Conservation (phyloP, 64 coral and sea anemone genomes). For the Pachyseris speciosa region DNA sequence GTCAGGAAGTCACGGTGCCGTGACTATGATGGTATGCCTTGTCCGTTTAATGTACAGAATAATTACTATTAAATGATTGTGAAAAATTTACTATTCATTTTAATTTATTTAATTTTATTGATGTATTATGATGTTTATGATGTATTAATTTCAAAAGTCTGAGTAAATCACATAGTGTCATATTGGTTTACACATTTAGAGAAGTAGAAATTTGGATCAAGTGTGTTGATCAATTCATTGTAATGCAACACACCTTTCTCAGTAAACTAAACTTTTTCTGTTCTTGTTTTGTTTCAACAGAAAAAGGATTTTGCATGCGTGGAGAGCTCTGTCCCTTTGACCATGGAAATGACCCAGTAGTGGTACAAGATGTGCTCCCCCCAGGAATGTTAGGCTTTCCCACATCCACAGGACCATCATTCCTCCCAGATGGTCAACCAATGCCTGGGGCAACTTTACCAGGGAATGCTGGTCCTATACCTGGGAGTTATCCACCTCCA, state of each 20-base stretch:
- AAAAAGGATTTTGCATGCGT: slow-evolving; percentile 99
- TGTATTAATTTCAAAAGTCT: no score
- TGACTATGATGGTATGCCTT: slow-evolving; percentile 95
- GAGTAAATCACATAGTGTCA: no score
- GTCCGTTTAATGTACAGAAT: not conserved
- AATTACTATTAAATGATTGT: no score
- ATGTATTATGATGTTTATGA: no score
- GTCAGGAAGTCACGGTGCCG: slow-evolving; percentile 79
- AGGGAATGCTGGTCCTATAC: slow-evolving; percentile 51
- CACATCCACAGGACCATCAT: slow-evolving; percentile 39
- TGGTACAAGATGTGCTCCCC: slow-evolving; percentile 92
- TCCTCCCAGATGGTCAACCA: slow-evolving; percentile 65
- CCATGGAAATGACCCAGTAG: slow-evolving; percentile 98
- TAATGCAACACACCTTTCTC: no score
- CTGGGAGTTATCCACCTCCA: slow-evolving; percentile 55
- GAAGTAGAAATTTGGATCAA: no score
- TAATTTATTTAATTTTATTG: no score
- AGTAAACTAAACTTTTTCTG: not conserved
- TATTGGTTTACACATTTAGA: no score
- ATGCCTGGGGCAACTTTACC: slow-evolving; percentile 55
- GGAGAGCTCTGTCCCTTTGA: slow-evolving; percentile 97
- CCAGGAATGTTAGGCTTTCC: slow-evolving; percentile 83
- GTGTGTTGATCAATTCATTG: no score
- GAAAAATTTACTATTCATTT: no score
- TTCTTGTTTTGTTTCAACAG: slow-evolving; percentile 40